These are phyloP conservation scores for Melanotaenia boesemani DNA, from an alignment of 2,797 vertebrate genomes.

Conservation along the genomic window DNA sequence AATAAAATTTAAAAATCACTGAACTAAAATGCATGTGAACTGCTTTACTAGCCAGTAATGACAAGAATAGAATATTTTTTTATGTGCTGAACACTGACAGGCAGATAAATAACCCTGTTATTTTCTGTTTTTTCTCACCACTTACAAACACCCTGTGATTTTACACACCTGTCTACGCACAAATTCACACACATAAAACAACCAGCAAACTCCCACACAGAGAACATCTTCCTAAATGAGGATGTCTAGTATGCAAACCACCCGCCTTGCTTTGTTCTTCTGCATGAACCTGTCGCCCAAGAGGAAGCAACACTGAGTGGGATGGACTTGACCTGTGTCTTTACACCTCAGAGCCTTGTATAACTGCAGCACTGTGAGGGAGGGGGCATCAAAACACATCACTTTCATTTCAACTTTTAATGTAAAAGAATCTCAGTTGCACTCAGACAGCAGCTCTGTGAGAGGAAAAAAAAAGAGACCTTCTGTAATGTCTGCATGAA, in stretches of 20 bases:
- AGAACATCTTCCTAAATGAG: constrained; percentile 53
- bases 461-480: not conserved
- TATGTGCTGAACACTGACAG: constrained; percentile 15
- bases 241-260: constrained; percentile 49
- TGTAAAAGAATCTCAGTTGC: constrained; percentile 20
- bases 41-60: constrained; percentile 5
- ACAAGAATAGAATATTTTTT: constrained; percentile 5
- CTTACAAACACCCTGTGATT: constrained; percentile 28
- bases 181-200: constrained; percentile 1
- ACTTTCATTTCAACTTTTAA: constrained; percentile 32
- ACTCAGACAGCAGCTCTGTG: constrained; percentile 10
- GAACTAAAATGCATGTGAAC: not conserved
- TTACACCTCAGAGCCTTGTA: constrained; percentile 58
- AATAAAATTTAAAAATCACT: not conserved
- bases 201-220: constrained; percentile 22
- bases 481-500: constrained; percentile 12
- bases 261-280: constrained; percentile 52
- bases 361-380: constrained; percentile 34
- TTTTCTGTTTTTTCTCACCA: not conserved
- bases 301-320: constrained; percentile 64
- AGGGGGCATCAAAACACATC: constrained; percentile 46
- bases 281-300: constrained; percentile 53
- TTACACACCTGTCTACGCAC: constrained; percentile 23
- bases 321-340: constrained; percentile 70
- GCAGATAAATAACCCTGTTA: constrained; percentile 22